phyloP scores from a whole-genome alignment of 2,888 invertebrate genomes.

The Noctua janthina region DNA sequence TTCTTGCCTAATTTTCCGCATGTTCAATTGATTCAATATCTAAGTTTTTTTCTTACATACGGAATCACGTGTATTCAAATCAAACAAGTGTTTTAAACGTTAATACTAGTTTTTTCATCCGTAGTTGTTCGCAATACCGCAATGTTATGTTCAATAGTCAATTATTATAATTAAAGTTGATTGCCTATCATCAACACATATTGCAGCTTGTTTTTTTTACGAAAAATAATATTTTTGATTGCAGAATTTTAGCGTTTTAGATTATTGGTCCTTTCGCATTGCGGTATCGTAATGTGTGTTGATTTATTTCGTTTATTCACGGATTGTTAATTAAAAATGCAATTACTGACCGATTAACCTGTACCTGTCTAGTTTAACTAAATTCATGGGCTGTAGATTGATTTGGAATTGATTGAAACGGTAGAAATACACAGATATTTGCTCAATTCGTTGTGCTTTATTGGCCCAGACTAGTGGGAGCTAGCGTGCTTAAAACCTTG shows the following conservation, averaged over 20 bases:
- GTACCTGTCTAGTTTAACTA: constrained; percentile 43
- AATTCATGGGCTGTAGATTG: constrained; percentile 39
- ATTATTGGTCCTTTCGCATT: constrained; percentile 57
- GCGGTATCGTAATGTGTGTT: constrained; percentile 57
- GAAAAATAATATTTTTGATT: constrained; percentile 58
- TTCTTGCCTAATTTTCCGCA: not conserved
- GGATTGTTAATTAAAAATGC: constrained; percentile 64
- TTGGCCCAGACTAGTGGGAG: not conserved
- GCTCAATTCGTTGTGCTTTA: constrained; percentile 39
- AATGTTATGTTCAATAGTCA: constrained; percentile 71
- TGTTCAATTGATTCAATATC: constrained; percentile 17
- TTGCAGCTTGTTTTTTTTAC: constrained; percentile 66
- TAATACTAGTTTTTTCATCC: constrained; percentile 61
- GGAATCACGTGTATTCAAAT: constrained; percentile 31
- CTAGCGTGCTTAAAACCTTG: not conserved
- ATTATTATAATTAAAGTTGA: constrained; percentile 76
- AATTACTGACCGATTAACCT: constrained; percentile 52
- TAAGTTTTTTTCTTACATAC: constrained; percentile 3
- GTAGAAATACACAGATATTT: constrained; percentile 28
- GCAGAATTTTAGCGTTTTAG: constrained; percentile 59
- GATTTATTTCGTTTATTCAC: constrained; percentile 60
- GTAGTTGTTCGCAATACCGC: constrained; percentile 67
- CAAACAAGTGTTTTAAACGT: constrained; percentile 48
- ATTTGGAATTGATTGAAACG: constrained; percentile 36
- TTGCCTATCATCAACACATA: constrained; percentile 70